A percentile compares a stretch with the other conserved stretches of the same genome.
phyloP scores from a whole-genome alignment of 2,888 invertebrate species.

The Caenorhabditis uteleia region DNA sequence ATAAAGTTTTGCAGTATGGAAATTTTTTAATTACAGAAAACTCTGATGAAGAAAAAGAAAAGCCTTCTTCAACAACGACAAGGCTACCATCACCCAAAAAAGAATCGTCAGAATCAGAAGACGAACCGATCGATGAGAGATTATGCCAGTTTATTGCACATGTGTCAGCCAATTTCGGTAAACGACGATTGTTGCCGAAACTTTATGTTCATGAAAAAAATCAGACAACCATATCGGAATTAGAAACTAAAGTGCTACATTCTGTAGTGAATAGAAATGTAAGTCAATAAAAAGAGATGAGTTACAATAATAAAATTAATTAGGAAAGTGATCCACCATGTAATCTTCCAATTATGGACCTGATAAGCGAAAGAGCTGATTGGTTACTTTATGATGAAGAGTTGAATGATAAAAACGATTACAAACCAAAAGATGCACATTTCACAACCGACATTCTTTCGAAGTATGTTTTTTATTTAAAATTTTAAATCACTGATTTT shows the following conservation, averaged over 20 bases:
- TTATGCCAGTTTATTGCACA: no score
- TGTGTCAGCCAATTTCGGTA: no score
- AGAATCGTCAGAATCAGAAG: no score
- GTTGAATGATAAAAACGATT: conserved; percentile 16
- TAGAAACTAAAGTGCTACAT: not conserved
- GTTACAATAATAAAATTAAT: not conserved
- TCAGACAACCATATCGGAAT: not conserved
- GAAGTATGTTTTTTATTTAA: conserved; percentile 1
- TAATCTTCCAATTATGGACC: conserved; percentile 10
- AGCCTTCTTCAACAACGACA: no score
- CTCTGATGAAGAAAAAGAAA: no score
- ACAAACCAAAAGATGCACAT: conserved; percentile 11
- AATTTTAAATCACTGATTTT: no score
- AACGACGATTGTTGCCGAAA: no score
- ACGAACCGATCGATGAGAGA: no score
- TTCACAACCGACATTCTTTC: conserved; percentile 13
- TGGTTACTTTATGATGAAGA: conserved; percentile 21
- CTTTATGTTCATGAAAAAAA: no score
- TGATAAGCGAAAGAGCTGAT: conserved; percentile 17
- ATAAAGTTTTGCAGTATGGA: no score
- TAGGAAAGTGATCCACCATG: not conserved
- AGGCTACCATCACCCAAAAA: no score
- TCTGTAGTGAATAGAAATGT: not conserved
- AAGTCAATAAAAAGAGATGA: not conserved
- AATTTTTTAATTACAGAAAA: no score